phyloP scores from a whole-genome alignment of 2,113 vertebrate species.

The Delphinus delphis region DNA sequence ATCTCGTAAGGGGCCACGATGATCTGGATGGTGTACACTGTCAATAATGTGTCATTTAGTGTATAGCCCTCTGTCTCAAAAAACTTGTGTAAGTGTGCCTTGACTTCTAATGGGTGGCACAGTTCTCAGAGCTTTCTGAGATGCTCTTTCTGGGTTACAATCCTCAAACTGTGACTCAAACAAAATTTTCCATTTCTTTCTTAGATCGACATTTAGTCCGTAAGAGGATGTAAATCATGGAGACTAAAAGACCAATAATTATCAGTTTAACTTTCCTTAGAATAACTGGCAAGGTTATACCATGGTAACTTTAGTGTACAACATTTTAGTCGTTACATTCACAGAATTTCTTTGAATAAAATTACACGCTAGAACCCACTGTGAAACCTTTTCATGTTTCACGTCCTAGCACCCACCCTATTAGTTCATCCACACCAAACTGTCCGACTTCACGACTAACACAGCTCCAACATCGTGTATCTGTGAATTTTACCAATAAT shows the following conservation, averaged over 20 bases:
- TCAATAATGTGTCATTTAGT: neutral
- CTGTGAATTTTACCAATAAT: neutral
- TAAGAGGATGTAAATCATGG: neutral
- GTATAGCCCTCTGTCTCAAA: neutral
- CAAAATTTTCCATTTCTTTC: neutral
- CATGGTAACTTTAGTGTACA: neutral
- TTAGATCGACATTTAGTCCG: neutral
- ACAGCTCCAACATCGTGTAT: neutral
- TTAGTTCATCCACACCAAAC: neutral
- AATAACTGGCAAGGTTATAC: neutral
- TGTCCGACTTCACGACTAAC: neutral
- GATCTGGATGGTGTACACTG: neutral
- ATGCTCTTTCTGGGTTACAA: neutral
- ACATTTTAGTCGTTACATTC: neutral
- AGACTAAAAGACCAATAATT: neutral
- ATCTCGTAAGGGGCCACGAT: neutral
- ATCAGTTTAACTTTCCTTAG: neutral
- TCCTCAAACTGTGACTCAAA: neutral
- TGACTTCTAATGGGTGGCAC: neutral
- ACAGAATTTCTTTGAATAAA: neutral
- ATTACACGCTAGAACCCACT: neutral
- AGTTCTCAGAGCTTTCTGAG: neutral
- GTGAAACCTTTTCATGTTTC: neutral
- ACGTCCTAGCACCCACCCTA: neutral
- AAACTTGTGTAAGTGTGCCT: neutral